Conservation (phyloP, 2,113 vertebrate genomes). For the Gambusia holbrooki region DNA sequence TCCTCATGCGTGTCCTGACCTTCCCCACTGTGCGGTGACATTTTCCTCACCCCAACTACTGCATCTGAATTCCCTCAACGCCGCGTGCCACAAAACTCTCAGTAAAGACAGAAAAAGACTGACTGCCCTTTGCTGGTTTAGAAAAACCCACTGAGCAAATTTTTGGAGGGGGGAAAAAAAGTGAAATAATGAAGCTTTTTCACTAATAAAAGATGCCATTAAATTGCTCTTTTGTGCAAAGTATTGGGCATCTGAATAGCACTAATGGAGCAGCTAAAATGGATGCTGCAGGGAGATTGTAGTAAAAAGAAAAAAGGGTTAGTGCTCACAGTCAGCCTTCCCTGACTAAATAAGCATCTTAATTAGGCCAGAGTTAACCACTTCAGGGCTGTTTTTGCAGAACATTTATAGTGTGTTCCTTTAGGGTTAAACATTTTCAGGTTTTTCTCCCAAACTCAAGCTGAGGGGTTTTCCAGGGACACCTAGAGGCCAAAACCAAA, state of each 20-base stretch:
- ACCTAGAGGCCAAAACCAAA: background rate
- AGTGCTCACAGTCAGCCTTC: background rate
- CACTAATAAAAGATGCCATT: background rate
- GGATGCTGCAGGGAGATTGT: background rate
- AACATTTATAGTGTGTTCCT: background rate
- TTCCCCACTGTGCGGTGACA: conserved; percentile 1
- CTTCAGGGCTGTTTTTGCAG: background rate
- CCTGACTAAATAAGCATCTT: background rate
- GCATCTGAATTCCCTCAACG: background rate
- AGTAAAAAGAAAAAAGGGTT: background rate
- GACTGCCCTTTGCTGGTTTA: background rate
- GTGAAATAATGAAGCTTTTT: background rate
- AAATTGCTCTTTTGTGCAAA: background rate
- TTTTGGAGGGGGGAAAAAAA: background rate
- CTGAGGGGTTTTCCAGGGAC: no score
- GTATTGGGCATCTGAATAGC: background rate
- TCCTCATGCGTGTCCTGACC: background rate
- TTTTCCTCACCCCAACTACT: conserved; percentile 2
- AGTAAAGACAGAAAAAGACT: background rate
- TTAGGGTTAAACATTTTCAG: background rate
- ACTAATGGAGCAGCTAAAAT: background rate
- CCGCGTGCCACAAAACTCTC: background rate
- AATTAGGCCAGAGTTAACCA: background rate
- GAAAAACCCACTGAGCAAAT: background rate
- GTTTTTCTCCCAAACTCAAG: background rate